Base-by-base conservation (phyloP, 1,140 invertebrate genomes). In the Conopomorpha cramerella region DNA sequence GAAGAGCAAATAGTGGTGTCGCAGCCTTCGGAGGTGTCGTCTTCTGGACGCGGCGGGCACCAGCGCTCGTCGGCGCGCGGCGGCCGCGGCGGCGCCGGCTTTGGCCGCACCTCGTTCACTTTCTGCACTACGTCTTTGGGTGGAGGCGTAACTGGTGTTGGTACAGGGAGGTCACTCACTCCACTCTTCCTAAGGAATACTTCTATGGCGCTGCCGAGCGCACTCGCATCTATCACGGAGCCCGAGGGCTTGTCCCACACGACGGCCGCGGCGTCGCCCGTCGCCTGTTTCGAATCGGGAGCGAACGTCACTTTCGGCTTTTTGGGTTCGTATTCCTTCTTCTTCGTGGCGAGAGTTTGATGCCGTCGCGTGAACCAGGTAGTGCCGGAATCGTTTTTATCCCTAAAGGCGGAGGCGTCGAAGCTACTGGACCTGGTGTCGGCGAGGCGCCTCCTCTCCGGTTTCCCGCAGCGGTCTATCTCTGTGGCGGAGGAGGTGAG, bases 401-500 rank as follows among this genome's bases (percentile, higher is more conserved):
- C 73, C 3, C 71, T 56, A 16, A 91, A 72, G 11, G 89, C 82
- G 4, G 88, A 89, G 1, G 89, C 82, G 55, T 91, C 89, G 49
- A 92, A 91, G 62, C 89, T 91, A 57, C 89, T 91, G 1, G 89
- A 91, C 1, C 89, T 82, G 40, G 81, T 86, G 30, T 81, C 74
- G 34, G 84, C 84, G 14, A 89, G 67, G 10, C 80, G 72, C 27
- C 61, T 57, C 32, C 51, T 52, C 25, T 65, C 61, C 8, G 70
- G 65, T 32, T 64, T 68, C 34, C 82, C 83, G 35, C 80, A 79
- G 26, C 77, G 78, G 50, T 90, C 84, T 49, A 91, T 90, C 56
- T 92, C 90, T 34, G 85, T 88, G 8, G 88, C 86, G 6, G 89
- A 90, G 0, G 88, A 88, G 3, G 90, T 90, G 36, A 92, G 77